Evolutionary conservation across 2,888 invertebrate species (phyloP), one percentile per base, ranked within the genome.

Genomic region (Nephrocerus scutellatus): DNA sequence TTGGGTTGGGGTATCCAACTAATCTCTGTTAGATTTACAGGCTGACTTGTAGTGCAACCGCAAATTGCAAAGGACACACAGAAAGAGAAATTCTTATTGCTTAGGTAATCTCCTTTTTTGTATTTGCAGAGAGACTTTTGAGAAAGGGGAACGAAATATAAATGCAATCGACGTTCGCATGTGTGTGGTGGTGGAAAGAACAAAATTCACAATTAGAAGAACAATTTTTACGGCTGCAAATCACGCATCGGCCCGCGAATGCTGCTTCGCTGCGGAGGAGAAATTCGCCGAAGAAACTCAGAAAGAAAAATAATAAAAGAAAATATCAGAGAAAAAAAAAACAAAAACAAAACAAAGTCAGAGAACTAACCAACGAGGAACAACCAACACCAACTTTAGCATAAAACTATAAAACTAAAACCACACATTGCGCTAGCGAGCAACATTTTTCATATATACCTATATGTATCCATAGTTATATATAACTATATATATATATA

Each of bases 161-260:
- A 63, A 62, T 62, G 62, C 62, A 59, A 62, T 63, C 57, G 59
- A 63, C 62, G 62, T 62, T 62, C 62, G 62, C 62, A 62, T 62
- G 62, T 62, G 62, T 62, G 62, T 62, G 62, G 62, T 62, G 62
- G 62, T 62, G 62, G 62, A 62, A 60, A 52, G 57, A 58, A 59
- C 62, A 59, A 62, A 62, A 62, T 62, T 62, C 57, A 61, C 57
- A 58, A 62, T 62, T 62, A 62, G 62, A 62, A 63, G 62, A 60
- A 55, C 61, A 54, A n/a, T n/a, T n/a, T n/a, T n/a, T n/a, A n/a
- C n/a, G n/a, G n/a, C n/a, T n/a, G n/a, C n/a, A 56, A 50, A 49
- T 58, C 43, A 49, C 47, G 42, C 46, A 57, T 55, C 51, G 53
- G 48, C 46, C 35, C 43, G 43, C 43, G 44, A 46, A 42, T 43